Percentiles rank a stretch among this genome's conserved stretches.
These are phyloP conservation scores for Benthosema pterotum DNA, from an alignment of 2,797 vertebrate species.

Conservation along the genomic window DNA sequence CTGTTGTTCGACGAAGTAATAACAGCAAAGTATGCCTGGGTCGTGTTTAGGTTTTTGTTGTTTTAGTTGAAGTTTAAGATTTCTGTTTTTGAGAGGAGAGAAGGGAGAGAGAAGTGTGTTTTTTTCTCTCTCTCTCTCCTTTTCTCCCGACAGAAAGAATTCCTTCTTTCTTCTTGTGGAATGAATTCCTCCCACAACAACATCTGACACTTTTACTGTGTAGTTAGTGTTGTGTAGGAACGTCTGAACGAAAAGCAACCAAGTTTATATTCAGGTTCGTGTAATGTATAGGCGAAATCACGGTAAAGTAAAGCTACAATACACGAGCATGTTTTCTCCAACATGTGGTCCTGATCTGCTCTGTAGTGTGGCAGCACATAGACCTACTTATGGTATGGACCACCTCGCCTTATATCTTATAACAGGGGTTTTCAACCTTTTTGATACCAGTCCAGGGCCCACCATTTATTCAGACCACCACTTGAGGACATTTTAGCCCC, in stretches of 20 bases:
- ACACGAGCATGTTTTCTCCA: no score
- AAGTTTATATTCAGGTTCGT: background rate
- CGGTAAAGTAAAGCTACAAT: no score
- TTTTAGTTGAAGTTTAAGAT: slow-evolving; percentile 23
- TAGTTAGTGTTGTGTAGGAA: slow-evolving; percentile 44
- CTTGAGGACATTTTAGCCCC: no score
- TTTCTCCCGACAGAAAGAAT: slow-evolving; percentile 3
- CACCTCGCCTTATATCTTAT: no score
- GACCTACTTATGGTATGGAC: no score
- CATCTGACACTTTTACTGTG: slow-evolving; percentile 55
- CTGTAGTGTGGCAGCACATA: no score
- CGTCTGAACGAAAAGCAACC: slow-evolving; percentile 20
- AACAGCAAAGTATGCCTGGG: no score
- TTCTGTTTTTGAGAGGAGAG: background rate
- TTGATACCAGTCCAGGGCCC: no score
- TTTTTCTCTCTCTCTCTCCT: slow-evolving; percentile 6
- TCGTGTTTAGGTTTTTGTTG: background rate
- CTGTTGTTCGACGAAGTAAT: no score
- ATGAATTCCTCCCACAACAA: slow-evolving; percentile 61
- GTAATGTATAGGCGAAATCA: background rate
- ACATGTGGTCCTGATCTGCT: no score
- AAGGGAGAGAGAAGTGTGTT: slow-evolving; percentile 24
- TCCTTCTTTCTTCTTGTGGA: slow-evolving; percentile 39
- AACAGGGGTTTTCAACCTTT: no score
- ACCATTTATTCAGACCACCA: no score